Base-by-base conservation (phyloP, 2,113 vertebrate species). In the Catharus fuscescens region DNA sequence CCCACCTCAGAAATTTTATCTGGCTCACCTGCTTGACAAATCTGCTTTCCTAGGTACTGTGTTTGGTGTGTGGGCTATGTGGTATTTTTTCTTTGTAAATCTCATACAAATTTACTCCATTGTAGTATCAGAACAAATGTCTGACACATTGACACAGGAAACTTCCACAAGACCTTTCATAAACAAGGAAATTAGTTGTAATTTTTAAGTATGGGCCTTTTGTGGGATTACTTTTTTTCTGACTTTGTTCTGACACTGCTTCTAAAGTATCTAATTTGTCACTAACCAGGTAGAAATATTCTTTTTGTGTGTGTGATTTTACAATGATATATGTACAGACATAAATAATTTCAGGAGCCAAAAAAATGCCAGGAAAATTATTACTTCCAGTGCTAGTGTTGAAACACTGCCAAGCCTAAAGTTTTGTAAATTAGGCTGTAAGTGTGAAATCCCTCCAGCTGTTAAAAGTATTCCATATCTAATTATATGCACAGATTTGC, bases 391-490 rank as follows among this genome's bases (percentile, higher is more conserved):
- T 94, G 92, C 96, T 95, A 94, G 83, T 88, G 53, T 90, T 98
- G 98, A 98, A 98, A 96, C 61, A 78, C 44, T 76, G 97, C 98
- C 98, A 98, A 90, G 82, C 81, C 66, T 76, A 86, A 96, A 97
- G 95, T 96, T 98, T 97, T 94, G 95, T 97, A 98, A 98, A 98
- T 98, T 97, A 80, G 95, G 44, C 77, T 96, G 36, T 95, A 97
- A 98, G 98, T 98, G 98, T 98, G 97, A 98, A 98, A 98, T 98
- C 97, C 94, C 95, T 96, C 97, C 98, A 98, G 98, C 98, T 98
- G 98, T 97, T 98, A 98, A 97, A 98, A 97, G 94, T 95, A 98
- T 98, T 95, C 96, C 97, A 93, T 98, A 95, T 97, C 97, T 98
- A 97, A 98, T 98, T 97, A 96, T 97, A 97, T 94, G 95, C 93